phyloP scores from a whole-genome alignment of 2,113 vertebrate species.

The Sclerurus mexicanus region DNA sequence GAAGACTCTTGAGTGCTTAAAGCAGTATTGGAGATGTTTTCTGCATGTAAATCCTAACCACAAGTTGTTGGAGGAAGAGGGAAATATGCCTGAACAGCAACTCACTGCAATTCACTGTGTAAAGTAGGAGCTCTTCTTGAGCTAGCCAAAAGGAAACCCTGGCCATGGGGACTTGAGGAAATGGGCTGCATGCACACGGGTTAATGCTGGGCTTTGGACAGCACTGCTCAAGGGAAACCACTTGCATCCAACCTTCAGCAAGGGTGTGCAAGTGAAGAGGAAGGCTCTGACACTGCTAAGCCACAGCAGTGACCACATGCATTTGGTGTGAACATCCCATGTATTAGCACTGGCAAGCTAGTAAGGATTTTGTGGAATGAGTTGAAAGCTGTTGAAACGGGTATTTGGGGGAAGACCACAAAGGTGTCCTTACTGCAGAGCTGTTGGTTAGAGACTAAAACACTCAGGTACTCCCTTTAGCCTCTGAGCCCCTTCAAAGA shows the following conservation, averaged over 20 bases:
- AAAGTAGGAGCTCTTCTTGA: neutral
- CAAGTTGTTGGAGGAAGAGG: neutral
- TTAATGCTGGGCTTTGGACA: neutral
- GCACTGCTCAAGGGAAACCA: neutral
- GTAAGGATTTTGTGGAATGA: neutral
- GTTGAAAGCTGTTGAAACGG: neutral
- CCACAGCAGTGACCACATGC: neutral
- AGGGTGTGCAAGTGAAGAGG: neutral
- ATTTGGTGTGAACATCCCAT: neutral
- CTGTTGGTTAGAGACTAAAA: neutral
- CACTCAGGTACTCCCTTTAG: neutral
- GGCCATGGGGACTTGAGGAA: neutral
- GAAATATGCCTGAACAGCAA: neutral
- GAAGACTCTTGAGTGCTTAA: neutral
- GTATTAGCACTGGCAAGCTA: neutral
- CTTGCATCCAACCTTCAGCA: neutral
- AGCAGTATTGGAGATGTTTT: neutral
- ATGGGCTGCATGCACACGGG: neutral
- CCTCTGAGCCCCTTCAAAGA: neutral
- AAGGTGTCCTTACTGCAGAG: neutral
- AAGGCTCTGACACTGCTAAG: neutral
- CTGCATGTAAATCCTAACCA: neutral
- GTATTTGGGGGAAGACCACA: rapidly evolving
- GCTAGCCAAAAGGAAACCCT: neutral
- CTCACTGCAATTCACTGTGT: neutral